Percentiles rank a stretch among this genome's conserved stretches.
phyloP scores from a whole-genome alignment of 2,113 vertebrate species.

The Podarcis cretensis region DNA sequence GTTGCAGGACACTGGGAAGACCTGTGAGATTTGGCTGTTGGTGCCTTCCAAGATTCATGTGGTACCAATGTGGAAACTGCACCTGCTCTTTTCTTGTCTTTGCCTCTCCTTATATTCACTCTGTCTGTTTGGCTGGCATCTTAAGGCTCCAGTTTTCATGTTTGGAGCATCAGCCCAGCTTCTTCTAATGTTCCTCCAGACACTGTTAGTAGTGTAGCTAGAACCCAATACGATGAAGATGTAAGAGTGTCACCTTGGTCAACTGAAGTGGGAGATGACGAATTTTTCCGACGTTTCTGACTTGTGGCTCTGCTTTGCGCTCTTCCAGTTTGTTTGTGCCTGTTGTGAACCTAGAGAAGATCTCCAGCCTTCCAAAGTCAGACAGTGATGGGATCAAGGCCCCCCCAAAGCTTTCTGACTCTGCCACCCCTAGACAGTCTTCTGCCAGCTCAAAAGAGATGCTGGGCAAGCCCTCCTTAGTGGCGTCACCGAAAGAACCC shows the following conservation, averaged over 20 bases:
- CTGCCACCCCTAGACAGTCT: constrained; percentile 73
- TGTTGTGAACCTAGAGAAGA: constrained; percentile 86
- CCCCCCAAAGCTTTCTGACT: constrained; percentile 67
- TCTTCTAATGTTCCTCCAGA: background rate
- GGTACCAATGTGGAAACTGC: background rate
- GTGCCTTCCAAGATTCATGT: background rate
- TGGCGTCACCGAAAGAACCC: constrained; percentile 64
- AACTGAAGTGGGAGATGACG: background rate
- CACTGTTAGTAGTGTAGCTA: background rate
- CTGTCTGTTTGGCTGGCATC: background rate
- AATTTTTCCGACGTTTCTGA: background rate
- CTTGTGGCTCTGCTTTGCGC: constrained; percentile 18
- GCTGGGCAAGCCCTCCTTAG: constrained; percentile 61
- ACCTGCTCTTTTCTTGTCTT: background rate
- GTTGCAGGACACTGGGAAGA: background rate
- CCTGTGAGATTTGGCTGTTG: background rate
- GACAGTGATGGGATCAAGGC: constrained; percentile 85
- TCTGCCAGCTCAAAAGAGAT: constrained; percentile 75
- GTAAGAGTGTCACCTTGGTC: background rate
- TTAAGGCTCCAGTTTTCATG: background rate
- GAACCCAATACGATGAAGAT: background rate
- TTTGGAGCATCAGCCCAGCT: background rate
- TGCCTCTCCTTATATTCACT: background rate
- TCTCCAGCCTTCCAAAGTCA: constrained; percentile 79
- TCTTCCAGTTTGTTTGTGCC: constrained; percentile 82